A percentile compares a stretch with the other conserved stretches of the same genome.
Evolutionary conservation across 1,140 invertebrate species (phyloP).

Genomic region (Homalodisca vitripennis): DNA sequence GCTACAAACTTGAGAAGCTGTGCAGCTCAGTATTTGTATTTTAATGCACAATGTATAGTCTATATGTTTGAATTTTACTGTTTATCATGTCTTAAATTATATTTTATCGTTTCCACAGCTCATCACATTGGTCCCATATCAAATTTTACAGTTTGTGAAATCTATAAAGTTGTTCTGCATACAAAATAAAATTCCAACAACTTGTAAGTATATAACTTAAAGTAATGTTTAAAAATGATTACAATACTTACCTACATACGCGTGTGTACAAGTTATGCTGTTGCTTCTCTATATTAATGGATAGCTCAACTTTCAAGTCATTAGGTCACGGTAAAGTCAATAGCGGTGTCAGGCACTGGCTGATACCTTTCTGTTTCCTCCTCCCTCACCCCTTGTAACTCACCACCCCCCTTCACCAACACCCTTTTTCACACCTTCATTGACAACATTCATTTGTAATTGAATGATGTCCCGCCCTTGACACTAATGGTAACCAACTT

Average conservation of each 20-base stretch:
- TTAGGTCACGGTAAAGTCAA: neutral
- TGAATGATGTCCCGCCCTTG: neutral
- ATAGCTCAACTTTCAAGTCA: constrained; percentile 1
- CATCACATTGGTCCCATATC: no score
- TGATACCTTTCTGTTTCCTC: constrained; percentile 6
- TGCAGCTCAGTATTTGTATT: no score
- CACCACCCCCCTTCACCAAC: constrained; percentile 6
- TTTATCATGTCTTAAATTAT: no score
- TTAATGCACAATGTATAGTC: no score
- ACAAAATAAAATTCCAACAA: neutral
- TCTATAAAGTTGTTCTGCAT: no score
- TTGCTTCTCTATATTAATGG: neutral
- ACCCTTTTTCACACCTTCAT: neutral
- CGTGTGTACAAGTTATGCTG: neutral
- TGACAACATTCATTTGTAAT: neutral
- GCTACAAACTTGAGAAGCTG: no score
- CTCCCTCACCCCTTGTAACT: neutral
- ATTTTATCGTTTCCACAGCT: no score
- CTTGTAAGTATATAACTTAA: neutral
- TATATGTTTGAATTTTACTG: no score
- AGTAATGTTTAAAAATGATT: neutral
- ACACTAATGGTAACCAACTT: neutral
- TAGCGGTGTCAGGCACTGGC: neutral
- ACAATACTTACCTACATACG: neutral
- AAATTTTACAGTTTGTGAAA: no score